Percentiles rank a stretch among this genome's conserved stretches.
These are phyloP conservation scores for Pantala flavescens DNA, from an alignment of 1,140 invertebrate species.

Conservation along the genomic window DNA sequence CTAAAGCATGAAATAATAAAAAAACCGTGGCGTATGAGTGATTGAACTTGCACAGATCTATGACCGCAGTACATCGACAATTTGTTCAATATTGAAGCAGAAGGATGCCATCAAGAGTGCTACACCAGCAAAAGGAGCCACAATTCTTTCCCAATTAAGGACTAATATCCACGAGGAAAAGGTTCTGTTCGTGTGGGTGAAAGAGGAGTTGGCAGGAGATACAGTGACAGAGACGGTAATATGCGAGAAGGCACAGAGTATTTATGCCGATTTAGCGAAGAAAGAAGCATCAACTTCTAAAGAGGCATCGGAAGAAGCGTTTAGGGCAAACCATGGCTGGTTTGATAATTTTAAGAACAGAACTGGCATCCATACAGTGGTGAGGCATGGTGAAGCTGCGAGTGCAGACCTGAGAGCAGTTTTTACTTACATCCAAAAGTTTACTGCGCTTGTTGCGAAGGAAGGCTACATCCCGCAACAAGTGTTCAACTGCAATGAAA, in stretches of 20 bases:
- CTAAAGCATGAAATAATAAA: too few relatives aligned
- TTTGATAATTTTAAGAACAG: slow-evolving; percentile 22
- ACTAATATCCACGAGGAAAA: too few relatives aligned
- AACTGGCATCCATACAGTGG: slow-evolving; percentile 21
- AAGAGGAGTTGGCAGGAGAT: slow-evolving; percentile 21
- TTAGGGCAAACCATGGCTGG: slow-evolving; percentile 22
- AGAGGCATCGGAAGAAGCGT: neutral
- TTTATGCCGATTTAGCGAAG: slow-evolving; percentile 19
- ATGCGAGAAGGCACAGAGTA: slow-evolving; percentile 22
- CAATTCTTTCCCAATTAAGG: too few relatives aligned
- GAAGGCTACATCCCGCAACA: neutral
- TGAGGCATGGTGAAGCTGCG: slow-evolving; percentile 24
- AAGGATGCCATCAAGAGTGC: too few relatives aligned
- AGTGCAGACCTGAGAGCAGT: slow-evolving; percentile 18
- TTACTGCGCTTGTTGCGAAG: neutral
- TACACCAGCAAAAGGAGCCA: too few relatives aligned
- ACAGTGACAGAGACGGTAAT: slow-evolving; percentile 22
- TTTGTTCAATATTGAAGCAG: too few relatives aligned
- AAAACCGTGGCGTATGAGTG: too few relatives aligned
- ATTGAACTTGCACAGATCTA: too few relatives aligned
- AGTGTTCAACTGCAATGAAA: neutral
- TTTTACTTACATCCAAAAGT: neutral
- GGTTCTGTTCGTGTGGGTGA: slow-evolving; percentile 23
- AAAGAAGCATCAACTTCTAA: slow-evolving; percentile 18
- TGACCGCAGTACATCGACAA: too few relatives aligned